Base-by-base conservation (phyloP, 2,888 invertebrate genomes). In the Phlogophora meticulosa region DNA sequence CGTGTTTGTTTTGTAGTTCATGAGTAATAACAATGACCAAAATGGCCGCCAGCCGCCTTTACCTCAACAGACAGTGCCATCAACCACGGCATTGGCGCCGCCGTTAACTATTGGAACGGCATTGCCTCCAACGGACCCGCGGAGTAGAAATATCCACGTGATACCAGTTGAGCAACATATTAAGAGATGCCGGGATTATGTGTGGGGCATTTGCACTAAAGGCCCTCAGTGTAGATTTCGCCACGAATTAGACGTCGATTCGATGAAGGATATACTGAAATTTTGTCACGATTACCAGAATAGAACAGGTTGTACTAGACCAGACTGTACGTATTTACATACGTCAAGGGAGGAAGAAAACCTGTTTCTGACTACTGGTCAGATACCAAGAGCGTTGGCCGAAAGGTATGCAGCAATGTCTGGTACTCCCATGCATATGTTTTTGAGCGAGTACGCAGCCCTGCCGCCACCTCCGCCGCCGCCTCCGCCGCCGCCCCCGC, bases 271-370 rank as follows among this genome's bases (percentile, higher is more conserved):
- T 1, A 91, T 90, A 13, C 72, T 95, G 4, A 89, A 88, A 59
- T 94, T 95, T 68, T 95, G 95, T 58, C 93, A 93, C 81, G 91
- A 95, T 64, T 91, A 85, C 72, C 95, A 95, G 80, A 95, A 95
- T 65, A 86, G 88, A 52, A 82, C 88, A 10, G 91, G 91, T 5
- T 95, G 95, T 64, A 82, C 72, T 1, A 82, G 93, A 45, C 86
- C 88, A 34, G 89, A 89, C 57, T 94, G 95, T 67, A 90, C 88
- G 0, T 95, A 91, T 75, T 80, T 94, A 7, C 94, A 94, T 51
- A 82, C 91, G 0, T 87, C 91, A 0, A 88, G 88, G 43, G 93
- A 93, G 38, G 94, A 95, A 34, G 86, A 94, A 61, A 89, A 81
- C 56, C 76, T 90, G 7, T 94, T 94, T 80, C 63, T 88, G 7